Percentiles rank a stretch among this genome's conserved stretches.
Evolutionary conservation across 2,113 vertebrate species (phyloP).

Genomic region (Cyanoliseus patagonus): DNA sequence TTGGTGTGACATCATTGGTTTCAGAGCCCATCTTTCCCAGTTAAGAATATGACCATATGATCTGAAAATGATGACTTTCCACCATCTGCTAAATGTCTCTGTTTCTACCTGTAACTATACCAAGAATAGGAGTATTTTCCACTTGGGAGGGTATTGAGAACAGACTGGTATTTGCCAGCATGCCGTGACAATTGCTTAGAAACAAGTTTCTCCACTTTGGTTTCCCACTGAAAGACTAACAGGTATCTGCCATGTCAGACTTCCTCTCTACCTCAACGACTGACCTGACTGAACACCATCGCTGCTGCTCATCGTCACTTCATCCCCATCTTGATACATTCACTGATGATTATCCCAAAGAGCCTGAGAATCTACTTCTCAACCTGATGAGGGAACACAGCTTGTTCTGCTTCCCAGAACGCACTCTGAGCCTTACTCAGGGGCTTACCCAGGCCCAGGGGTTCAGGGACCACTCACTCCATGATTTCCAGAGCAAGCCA

Average conservation of each 20-base stretch:
- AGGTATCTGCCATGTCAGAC: background rate
- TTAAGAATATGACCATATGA: background rate
- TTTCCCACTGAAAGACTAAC: background rate
- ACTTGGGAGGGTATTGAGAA: background rate
- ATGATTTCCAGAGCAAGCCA: background rate
- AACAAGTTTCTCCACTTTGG: accelerated
- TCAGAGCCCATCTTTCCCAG: background rate
- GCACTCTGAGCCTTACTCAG: background rate
- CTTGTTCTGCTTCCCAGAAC: accelerated
- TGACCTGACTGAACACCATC: background rate
- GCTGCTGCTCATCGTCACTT: accelerated
- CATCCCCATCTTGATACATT: background rate
- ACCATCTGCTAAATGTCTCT: background rate
- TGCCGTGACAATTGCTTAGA: background rate
- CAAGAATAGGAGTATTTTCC: background rate
- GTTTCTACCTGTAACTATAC: background rate
- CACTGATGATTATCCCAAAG: background rate
- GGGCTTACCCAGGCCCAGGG: background rate
- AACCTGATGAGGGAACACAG: background rate
- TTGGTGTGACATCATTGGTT: background rate
- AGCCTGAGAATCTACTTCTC: background rate
- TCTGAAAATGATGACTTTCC: background rate
- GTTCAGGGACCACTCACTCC: background rate
- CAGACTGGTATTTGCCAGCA: background rate
- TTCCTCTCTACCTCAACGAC: background rate